Base-by-base conservation (phyloP, 2,888 invertebrate genomes). In the Odontomyia ornata region DNA sequence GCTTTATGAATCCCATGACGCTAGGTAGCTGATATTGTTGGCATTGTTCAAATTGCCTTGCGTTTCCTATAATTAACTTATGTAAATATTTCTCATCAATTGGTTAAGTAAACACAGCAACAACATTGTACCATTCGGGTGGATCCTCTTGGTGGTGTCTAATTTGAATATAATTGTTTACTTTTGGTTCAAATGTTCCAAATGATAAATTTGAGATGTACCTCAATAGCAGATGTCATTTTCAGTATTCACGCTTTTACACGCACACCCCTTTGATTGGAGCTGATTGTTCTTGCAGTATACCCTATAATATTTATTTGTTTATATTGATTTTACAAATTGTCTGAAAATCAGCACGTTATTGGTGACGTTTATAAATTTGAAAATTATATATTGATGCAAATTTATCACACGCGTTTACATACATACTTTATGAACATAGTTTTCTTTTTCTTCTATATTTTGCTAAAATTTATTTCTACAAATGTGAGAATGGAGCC, bases 121-220 rank as follows among this genome's bases (percentile, higher is more conserved):
- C 69, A 47, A 69, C 23, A 69, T 69, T 47, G 73, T 43, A 73
- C 73, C 36, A 47, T 76, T n/a, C 30, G 15, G 25, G 30, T 60
- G 21, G 21, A 43, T 28, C 46, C 46, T 76, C 76, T 43, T 60
- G 73, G 60, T 36, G 43, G 73, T 77, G 64, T 76, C 76, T 77
- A 77, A 77, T 79, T 79, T 77, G 64, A 77, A 77, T 69, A 77
- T 79, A 78, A 79, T 79, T 79, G 79, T 79, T 79, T 79, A 79
- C 77, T 79, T 79, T 79, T 77, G 77, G 78, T 78, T 78, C 77
- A 78, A 79, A 79, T 77, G 77, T 79, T 76, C 76, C 67, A 77
- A 79, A 79, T 78, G 77, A 78, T 79, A 77, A 77, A 79, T 75
- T 79, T 79, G 76, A 77, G 78, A 77, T 79, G 79, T 78, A 79